These are phyloP conservation scores for Opisthograptis luteolata DNA, from an alignment of 2,888 invertebrate species.

Conservation along the genomic window DNA sequence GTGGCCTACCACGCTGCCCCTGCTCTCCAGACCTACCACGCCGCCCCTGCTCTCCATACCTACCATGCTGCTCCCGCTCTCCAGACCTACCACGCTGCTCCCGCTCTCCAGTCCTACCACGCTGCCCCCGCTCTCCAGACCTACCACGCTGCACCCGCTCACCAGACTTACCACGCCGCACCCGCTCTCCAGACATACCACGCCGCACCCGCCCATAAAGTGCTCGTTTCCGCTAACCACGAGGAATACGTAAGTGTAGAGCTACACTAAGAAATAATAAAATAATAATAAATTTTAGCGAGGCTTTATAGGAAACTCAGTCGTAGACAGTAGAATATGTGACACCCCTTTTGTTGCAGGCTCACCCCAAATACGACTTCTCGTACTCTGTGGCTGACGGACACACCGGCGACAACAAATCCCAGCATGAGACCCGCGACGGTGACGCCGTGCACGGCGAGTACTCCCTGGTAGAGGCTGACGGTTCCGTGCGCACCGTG, in stretches of 20 bases:
- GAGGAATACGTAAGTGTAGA: slow-evolving; percentile 61
- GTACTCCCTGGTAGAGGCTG: slow-evolving; percentile 74
- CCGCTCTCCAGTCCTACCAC: no score
- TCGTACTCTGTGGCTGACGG: slow-evolving; percentile 84
- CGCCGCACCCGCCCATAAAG: slow-evolving; percentile 49
- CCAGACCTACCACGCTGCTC: slow-evolving; percentile 42
- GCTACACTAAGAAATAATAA: no score
- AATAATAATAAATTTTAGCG: no score
- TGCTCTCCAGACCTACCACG: slow-evolving; percentile 39
- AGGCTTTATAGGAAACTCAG: no score
- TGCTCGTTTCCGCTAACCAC: slow-evolving; percentile 49
- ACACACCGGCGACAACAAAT: slow-evolving; percentile 85
- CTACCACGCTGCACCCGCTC: slow-evolving; percentile 42
- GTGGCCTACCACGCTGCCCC: slow-evolving; percentile 46
- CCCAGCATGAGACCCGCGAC: slow-evolving; percentile 83
- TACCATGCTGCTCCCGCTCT: slow-evolving; percentile 54
- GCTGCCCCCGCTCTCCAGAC: no score
- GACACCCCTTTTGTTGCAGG: slow-evolving; percentile 49
- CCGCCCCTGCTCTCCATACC: slow-evolving; percentile 36
- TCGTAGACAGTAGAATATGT: background rate
- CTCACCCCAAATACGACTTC: slow-evolving; percentile 85
- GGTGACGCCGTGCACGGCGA: slow-evolving; percentile 86
- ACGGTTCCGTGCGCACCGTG: slow-evolving; percentile 81
- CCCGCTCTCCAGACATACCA: slow-evolving; percentile 48
- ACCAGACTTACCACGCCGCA: slow-evolving; percentile 42